A percentile compares a stretch with the other conserved stretches of the same genome.
phyloP scores from a whole-genome alignment of 2,113 vertebrate species.

The Dipodomys merriami region DNA sequence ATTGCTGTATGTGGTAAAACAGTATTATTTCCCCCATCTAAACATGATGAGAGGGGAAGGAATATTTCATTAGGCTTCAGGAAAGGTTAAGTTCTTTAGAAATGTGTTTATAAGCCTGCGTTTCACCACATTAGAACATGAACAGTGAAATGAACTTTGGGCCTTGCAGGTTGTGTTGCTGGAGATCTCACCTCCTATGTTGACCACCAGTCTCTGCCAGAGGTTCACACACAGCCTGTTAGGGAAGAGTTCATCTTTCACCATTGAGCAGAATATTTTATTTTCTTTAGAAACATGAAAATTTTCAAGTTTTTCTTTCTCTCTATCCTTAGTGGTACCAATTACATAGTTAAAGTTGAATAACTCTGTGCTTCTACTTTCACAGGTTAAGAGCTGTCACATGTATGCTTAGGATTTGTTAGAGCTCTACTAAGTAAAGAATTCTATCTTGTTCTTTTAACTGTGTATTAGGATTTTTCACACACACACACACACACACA shows the following conservation, averaged over 20 bases:
- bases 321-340: conserved; percentile 64
- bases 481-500: too few species aligned
- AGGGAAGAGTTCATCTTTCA: conserved; percentile 66
- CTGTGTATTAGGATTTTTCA: background rate
- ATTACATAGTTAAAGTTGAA: conserved; percentile 55
- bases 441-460: background rate
- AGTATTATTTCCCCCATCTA: background rate
- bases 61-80: background rate
- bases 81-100: background rate
- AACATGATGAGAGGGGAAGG: background rate
- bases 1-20: background rate
- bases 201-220: conserved; percentile 82
- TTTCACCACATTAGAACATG: background rate
- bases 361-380: conserved; percentile 55
- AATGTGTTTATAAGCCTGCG: conserved; percentile 57
- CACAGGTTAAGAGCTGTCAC: conserved; percentile 49
- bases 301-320: conserved; percentile 60
- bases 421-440: conserved; percentile 9
- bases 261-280: conserved; percentile 41
- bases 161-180: conserved; percentile 60
- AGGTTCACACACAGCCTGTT: conserved; percentile 68
- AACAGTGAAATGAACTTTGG: conserved; percentile 34
- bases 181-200: conserved; percentile 68
- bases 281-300: conserved; percentile 52
- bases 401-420: conserved; percentile 13